Percentiles rank a stretch among this genome's conserved stretches.
Evolutionary conservation across 1,140 invertebrate species (phyloP).

Genomic region (Linepithema humile): DNA sequence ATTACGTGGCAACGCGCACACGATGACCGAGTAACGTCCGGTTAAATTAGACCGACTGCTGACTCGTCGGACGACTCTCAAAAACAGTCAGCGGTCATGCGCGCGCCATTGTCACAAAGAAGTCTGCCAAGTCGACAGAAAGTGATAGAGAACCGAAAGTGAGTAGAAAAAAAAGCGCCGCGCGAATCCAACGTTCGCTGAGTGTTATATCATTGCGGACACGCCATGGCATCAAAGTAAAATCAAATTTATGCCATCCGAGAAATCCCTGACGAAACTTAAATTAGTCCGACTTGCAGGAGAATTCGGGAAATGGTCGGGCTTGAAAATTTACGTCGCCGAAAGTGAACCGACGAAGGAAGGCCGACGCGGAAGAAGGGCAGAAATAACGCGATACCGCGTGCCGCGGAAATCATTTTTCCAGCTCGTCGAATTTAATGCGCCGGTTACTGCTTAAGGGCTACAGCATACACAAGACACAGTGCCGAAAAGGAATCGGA

Average conservation of each 20-base stretch:
- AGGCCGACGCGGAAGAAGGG: conserved; percentile 37
- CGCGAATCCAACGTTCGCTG: conserved; percentile 11
- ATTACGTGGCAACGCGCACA: conserved; percentile 80
- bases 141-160: neutral
- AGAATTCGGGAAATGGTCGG: conserved; percentile 48
- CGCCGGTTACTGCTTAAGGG: conserved; percentile 2
- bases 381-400: conserved; percentile 42
- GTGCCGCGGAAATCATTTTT: conserved; percentile 50
- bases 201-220: conserved; percentile 54
- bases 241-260: conserved; percentile 52
- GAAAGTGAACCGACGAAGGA: conserved; percentile 39
- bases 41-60: conserved; percentile 76
- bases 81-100: conserved; percentile 30
- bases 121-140: neutral
- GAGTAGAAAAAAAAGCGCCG: neutral
- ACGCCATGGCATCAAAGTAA: conserved; percentile 47
- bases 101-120: neutral
- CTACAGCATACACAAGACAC: neutral
- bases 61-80: conserved; percentile 56
- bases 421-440: conserved; percentile 40
- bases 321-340: conserved; percentile 57
- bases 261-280: conserved; percentile 54
- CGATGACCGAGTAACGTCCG: conserved; percentile 76
- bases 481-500: neutral
- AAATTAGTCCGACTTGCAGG: conserved; percentile 49